These are phyloP conservation scores for Pristionchus arcanus DNA, from an alignment of 2,888 invertebrate genomes.

Conservation along the genomic window DNA sequence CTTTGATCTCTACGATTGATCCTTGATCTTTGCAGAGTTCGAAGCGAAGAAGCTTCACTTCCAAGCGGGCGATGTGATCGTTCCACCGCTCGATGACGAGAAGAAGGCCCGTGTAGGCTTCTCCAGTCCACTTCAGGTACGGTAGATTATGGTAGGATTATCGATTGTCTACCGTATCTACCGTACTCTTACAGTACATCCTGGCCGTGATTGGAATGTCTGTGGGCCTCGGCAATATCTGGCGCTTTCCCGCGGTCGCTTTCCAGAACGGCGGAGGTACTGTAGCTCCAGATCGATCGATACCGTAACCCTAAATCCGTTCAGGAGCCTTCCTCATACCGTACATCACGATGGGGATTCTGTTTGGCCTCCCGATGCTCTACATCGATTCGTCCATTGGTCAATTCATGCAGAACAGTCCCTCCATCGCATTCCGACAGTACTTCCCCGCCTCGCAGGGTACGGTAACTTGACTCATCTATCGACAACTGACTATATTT, in stretches of 20 bases:
- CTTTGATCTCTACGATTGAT: not conserved
- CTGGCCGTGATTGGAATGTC: constrained; percentile 61
- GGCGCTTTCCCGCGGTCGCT: constrained; percentile 73
- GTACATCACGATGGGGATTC: constrained; percentile 50
- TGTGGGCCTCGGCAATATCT: constrained; percentile 68
- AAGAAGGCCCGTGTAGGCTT: constrained; percentile 7
- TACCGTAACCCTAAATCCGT: constrained; percentile 43
- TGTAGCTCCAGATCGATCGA: not conserved
- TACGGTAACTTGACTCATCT: not conserved
- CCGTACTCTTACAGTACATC: constrained; percentile 55
- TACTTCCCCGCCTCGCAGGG: constrained; percentile 49
- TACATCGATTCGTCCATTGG: constrained; percentile 55
- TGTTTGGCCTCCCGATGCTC: constrained; percentile 57
- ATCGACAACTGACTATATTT: not conserved
- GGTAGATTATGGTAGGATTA: not conserved
- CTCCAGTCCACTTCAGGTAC: constrained; percentile 8
- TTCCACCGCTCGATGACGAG: not conserved
- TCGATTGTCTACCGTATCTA: not conserved
- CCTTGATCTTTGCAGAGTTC: constrained; percentile 7
- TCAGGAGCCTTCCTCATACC: constrained; percentile 59
- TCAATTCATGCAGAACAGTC: constrained; percentile 54
- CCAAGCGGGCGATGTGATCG: not conserved
- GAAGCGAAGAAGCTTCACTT: not conserved
- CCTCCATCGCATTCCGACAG: constrained; percentile 47
- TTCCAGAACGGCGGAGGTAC: constrained; percentile 73